A percentile compares a stretch with the other conserved stretches of the same genome.
These are phyloP conservation scores for Phyllotis vaccarum DNA, from an alignment of 2,797 vertebrate genomes.

Conservation along the genomic window DNA sequence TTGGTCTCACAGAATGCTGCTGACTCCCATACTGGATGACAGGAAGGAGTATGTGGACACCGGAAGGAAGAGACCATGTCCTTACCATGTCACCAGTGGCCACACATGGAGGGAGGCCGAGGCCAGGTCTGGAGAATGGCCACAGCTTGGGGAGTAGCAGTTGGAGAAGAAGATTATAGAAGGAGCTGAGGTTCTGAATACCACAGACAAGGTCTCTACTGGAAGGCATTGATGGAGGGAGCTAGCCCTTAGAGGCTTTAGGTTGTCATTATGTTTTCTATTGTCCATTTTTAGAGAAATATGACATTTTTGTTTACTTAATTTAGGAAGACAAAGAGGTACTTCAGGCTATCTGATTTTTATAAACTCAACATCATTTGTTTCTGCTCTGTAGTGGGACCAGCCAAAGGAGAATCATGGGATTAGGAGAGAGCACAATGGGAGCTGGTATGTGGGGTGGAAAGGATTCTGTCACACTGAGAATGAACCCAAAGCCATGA, in stretches of 20 bases:
- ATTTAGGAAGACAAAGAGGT: neutral
- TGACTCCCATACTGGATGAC: neutral
- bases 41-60: too few relatives aligned
- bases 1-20: too few relatives aligned
- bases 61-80: neutral
- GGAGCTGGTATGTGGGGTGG: too few relatives aligned
- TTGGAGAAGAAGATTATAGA: neutral
- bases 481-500: neutral
- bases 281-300: neutral
- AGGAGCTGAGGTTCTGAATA: too few relatives aligned
- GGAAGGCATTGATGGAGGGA: too few relatives aligned
- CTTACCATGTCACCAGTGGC: neutral
- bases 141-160: neutral
- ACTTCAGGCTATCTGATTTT: neutral
- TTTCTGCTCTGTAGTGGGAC: neutral
- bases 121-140: neutral
- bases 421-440: neutral
- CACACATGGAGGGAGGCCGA: neutral
- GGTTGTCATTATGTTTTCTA: neutral
- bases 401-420: neutral
- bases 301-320: neutral
- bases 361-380: neutral
- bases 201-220: neutral
- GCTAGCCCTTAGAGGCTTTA: neutral
- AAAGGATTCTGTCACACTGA: neutral